These are phyloP conservation scores for Epizoanthus rinbou DNA, from an alignment of 92 coral and sea anemone species.

Conservation along the genomic window DNA sequence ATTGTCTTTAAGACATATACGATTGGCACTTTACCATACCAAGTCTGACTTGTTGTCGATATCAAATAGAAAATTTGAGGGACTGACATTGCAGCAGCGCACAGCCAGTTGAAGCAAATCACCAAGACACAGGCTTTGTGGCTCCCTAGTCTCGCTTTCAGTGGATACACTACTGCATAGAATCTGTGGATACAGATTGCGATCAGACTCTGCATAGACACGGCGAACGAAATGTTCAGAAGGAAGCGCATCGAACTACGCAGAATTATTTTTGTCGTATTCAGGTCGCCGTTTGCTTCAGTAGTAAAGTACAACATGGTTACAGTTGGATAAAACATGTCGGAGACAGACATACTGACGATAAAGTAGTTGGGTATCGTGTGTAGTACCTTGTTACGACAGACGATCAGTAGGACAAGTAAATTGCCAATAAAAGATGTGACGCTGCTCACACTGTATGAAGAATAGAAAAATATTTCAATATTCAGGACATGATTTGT, in stretches of 20 bases:
- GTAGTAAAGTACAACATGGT: too few relatives aligned
- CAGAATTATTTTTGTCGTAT: background rate
- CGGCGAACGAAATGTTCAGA: background rate
- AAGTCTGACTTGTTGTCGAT: background rate
- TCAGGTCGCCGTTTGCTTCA: background rate
- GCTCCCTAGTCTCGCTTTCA: conserved; percentile 18
- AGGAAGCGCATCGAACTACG: background rate
- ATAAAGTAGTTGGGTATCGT: background rate
- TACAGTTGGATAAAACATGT: background rate
- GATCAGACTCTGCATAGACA: conserved; percentile 8
- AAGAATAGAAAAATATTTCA: too few relatives aligned
- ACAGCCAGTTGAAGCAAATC: background rate
- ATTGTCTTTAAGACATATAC: background rate
- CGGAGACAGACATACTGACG: background rate
- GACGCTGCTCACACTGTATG: background rate
- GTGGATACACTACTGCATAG: conserved; percentile 12
- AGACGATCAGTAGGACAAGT: background rate
- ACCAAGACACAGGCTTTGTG: background rate
- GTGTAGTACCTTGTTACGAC: too few relatives aligned
- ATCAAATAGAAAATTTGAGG: background rate
- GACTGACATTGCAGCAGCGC: background rate
- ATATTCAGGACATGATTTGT: too few relatives aligned
- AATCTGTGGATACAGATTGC: conserved; percentile 27
- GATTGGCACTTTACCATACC: background rate
- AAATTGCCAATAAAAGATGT: background rate